A percentile compares a stretch with the other conserved stretches of the same genome.
phyloP scores from a whole-genome alignment of 1,140 invertebrate species.

The Trachelipus rathkii region DNA sequence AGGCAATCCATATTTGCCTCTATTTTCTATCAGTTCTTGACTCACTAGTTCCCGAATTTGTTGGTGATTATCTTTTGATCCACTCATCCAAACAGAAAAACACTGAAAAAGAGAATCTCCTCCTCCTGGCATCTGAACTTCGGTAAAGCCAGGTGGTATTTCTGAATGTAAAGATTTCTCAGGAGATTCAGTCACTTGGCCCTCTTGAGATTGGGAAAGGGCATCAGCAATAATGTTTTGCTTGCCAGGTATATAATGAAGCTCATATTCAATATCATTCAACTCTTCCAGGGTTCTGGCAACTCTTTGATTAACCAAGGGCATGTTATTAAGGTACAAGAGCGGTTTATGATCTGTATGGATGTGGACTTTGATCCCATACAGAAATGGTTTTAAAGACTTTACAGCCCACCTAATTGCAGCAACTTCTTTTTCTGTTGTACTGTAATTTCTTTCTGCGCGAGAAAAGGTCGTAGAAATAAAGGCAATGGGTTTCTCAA shows the following conservation, averaged over 20 bases:
- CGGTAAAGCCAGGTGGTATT: not conserved
- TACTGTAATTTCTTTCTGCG: not conserved
- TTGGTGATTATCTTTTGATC: too few relatives aligned
- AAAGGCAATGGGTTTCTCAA: constrained; percentile 13
- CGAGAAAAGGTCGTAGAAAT: constrained; percentile 8
- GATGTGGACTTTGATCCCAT: not conserved
- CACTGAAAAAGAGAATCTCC: not conserved
- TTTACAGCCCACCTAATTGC: constrained; percentile 21
- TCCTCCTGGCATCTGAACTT: not conserved
- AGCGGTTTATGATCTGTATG: constrained; percentile 9
- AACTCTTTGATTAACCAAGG: not conserved
- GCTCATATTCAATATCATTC: constrained; percentile 16
- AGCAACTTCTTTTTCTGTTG: constrained; percentile 3
- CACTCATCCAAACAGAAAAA: too few relatives aligned
- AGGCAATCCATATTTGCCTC: too few relatives aligned
- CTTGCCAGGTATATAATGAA: not conserved
- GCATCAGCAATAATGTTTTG: constrained; percentile 5
- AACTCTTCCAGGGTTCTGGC: constrained; percentile 12
- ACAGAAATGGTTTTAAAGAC: not conserved
- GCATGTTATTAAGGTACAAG: constrained; percentile 9
- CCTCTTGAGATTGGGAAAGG: not conserved
- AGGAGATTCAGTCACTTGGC: too few relatives aligned
- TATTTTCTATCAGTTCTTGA: too few relatives aligned
- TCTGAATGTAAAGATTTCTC: not conserved
- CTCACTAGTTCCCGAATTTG: too few relatives aligned